Percentiles rank a stretch among this genome's conserved stretches.
Evolutionary conservation across 1,140 invertebrate species (phyloP).

Genomic region (Penaeus indicus): DNA sequence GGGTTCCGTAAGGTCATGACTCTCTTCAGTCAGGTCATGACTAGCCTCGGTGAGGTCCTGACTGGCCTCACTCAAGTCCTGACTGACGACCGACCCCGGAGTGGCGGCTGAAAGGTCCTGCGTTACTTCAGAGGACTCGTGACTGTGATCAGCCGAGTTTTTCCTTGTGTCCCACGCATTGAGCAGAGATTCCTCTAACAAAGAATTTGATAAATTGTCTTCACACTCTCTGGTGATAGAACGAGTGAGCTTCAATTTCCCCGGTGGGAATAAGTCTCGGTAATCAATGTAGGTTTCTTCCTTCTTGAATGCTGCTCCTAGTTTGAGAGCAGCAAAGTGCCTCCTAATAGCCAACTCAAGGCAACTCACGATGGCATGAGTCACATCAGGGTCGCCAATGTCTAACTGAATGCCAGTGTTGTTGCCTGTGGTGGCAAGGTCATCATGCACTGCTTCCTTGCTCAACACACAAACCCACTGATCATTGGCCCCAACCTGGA

Average conservation of each 20-base stretch:
- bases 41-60: not conserved
- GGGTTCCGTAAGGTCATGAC: constrained; percentile 25
- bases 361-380: constrained; percentile 51
- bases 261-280: constrained; percentile 13
- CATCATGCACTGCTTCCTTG: constrained; percentile 53
- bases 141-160: constrained; percentile 40
- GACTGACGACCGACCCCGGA: not conserved
- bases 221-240: constrained; percentile 52
- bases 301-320: not conserved
- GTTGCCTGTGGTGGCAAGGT: constrained; percentile 35
- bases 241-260: constrained; percentile 38
- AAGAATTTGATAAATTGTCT: constrained; percentile 55
- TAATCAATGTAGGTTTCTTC: not conserved
- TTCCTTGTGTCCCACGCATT: constrained; percentile 50
- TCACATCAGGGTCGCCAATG: constrained; percentile 59
- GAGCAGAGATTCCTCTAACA: constrained; percentile 47
- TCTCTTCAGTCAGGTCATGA: not conserved
- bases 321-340: constrained; percentile 30
- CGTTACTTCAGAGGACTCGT: constrained; percentile 30
- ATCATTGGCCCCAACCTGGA: constrained; percentile 61
- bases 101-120: not conserved
- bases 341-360: constrained; percentile 56
- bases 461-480: constrained; percentile 61
- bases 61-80: constrained; percentile 35
- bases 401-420: constrained; percentile 57